Evolutionary conservation across 2,113 vertebrate genomes (phyloP).

Genomic region (Corynorhinus townsendii): DNA sequence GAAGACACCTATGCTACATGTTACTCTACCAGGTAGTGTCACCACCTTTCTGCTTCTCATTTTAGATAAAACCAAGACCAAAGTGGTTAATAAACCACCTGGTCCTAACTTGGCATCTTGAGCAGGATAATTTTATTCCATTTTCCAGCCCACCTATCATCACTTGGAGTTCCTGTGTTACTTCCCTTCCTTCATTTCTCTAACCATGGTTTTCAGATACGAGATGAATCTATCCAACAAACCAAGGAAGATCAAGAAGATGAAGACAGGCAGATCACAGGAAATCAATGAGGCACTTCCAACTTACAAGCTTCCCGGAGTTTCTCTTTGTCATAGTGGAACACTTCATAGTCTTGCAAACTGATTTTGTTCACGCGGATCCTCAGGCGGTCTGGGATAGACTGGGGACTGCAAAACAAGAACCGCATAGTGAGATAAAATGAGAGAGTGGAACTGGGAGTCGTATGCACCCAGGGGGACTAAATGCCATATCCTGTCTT

Average conservation of each 20-base stretch:
- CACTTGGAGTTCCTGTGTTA: too few relatives aligned
- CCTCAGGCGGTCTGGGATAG: constrained; percentile 93
- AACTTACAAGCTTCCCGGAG: constrained; percentile 96
- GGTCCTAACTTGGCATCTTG: not conserved
- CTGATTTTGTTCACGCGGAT: constrained; percentile 96
- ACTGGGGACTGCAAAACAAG: constrained; percentile 89
- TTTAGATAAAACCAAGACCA: not conserved
- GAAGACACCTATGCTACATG: not conserved
- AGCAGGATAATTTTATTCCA: not conserved
- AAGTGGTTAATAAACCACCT: not conserved
- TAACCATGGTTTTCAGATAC: not conserved
- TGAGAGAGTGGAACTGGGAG: not conserved
- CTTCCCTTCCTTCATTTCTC: not conserved
- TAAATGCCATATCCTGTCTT: not conserved
- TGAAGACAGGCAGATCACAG: not conserved
- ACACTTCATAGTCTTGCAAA: constrained; percentile 94
- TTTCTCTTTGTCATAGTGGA: constrained; percentile 96
- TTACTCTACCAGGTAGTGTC: not conserved
- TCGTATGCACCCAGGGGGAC: not conserved
- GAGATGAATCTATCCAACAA: not conserved
- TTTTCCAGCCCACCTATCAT: not conserved
- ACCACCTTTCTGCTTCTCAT: not conserved
- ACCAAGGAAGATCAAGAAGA: not conserved
- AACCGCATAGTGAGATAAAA: constrained; percentile 60
- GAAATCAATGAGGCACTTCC: not conserved